Evolutionary conservation across 1,140 invertebrate species (phyloP).

Genomic region (Papilio dardanus): DNA sequence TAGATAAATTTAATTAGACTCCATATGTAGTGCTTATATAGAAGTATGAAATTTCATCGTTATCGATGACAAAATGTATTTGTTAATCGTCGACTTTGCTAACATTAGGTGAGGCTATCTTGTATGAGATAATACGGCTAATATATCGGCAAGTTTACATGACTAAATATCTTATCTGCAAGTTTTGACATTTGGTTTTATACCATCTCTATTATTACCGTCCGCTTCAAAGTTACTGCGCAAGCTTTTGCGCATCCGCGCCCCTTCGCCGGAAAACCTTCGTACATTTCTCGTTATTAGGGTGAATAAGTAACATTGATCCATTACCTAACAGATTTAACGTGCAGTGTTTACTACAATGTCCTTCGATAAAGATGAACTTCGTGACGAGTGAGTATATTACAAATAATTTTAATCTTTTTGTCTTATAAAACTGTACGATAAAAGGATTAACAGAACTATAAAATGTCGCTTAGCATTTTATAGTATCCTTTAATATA

Average conservation of each 20-base stretch:
- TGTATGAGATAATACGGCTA: neutral
- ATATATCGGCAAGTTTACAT: neutral
- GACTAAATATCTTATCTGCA: neutral
- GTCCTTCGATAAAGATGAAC: conserved; percentile 79
- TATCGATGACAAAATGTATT: neutral
- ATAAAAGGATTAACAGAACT: neutral
- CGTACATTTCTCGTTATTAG: conserved; percentile 54
- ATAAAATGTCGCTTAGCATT: neutral
- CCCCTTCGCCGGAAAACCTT: conserved; percentile 58
- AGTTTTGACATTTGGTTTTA: conserved; percentile 32
- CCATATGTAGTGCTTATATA: too few species aligned
- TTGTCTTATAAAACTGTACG: neutral
- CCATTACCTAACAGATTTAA: conserved; percentile 54
- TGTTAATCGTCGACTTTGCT: neutral
- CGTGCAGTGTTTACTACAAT: conserved; percentile 59
- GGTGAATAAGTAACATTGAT: conserved; percentile 64
- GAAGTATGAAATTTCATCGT: neutral
- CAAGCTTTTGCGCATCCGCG: conserved; percentile 66
- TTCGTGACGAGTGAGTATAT: conserved; percentile 77
- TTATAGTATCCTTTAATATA: neutral
- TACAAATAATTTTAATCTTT: neutral
- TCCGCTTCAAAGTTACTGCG: conserved; percentile 46
- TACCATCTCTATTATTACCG: neutral
- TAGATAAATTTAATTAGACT: too few species aligned
- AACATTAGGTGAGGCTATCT: neutral